Percentiles rank a stretch among this genome's conserved stretches.
phyloP scores from a whole-genome alignment of 2,888 invertebrate genomes.

The Nasonovia ribisnigri region DNA sequence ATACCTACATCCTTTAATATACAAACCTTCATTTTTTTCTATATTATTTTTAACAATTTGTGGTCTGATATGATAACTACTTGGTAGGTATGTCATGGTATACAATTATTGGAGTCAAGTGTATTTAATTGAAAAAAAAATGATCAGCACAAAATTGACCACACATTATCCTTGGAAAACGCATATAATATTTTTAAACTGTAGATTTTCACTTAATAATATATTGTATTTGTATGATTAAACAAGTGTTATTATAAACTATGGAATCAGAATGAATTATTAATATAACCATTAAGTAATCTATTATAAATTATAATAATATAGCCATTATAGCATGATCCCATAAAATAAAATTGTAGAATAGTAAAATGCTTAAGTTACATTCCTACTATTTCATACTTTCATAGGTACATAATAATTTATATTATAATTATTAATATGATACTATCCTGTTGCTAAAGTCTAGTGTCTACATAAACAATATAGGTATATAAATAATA shows the following conservation, averaged over 20 bases:
- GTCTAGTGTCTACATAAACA: too few species aligned
- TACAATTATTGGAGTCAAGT: conserved; percentile 14
- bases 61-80: conserved; percentile 10
- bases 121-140: not conserved
- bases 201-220: not conserved
- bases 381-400: too few species aligned
- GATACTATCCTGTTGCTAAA: too few species aligned
- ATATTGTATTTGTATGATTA: too few species aligned
- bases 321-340: not conserved
- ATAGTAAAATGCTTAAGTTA: not conserved
- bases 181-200: not conserved
- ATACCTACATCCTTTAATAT: not conserved
- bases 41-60: not conserved
- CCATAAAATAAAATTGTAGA: not conserved
- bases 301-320: not conserved
- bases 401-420: too few species aligned
- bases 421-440: too few species aligned
- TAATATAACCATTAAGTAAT: not conserved
- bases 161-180: conserved; percentile 24
- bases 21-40: not conserved
- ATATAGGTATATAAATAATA: too few species aligned
- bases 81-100: not conserved
- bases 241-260: not conserved
- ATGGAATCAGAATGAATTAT: too few species aligned
- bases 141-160: not conserved